Evolutionary conservation across 2,797 vertebrate genomes (phyloP).

Genomic region (Melanotaenia pygmaea): DNA sequence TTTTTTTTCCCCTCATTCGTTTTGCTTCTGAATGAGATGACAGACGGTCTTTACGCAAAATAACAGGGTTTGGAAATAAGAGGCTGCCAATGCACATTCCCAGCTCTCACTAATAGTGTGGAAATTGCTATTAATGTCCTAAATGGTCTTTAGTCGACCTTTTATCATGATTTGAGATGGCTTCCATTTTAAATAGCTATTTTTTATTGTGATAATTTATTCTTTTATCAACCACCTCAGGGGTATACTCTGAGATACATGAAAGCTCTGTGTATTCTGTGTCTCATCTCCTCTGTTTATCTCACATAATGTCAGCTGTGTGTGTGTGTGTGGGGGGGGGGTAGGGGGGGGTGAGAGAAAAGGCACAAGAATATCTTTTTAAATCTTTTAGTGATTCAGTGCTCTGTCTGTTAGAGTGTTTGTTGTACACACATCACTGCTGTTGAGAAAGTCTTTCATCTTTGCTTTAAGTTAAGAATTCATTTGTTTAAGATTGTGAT

Average conservation of each 20-base stretch:
- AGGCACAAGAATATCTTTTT: slow-evolving; percentile 41
- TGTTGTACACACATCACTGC: slow-evolving; percentile 4
- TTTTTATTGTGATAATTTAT: slow-evolving; percentile 89
- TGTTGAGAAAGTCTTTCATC: slow-evolving; percentile 17
- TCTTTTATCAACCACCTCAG: slow-evolving; percentile 85
- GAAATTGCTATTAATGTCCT: slow-evolving; percentile 97
- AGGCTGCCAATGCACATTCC: slow-evolving; percentile 92
- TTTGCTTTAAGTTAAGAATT: slow-evolving; percentile 27
- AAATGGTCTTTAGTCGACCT: slow-evolving; percentile 94
- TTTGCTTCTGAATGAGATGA: slow-evolving; percentile 89
- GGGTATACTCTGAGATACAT: slow-evolving; percentile 73
- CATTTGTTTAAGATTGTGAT: neutral
- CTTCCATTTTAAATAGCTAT: slow-evolving; percentile 87
- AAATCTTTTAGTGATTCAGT: slow-evolving; percentile 34
- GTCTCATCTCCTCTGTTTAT: slow-evolving; percentile 62
- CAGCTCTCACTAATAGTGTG: slow-evolving; percentile 91
- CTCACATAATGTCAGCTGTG: slow-evolving; percentile 53
- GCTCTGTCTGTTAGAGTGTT: slow-evolving; percentile 14
- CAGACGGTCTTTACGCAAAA: slow-evolving; percentile 94
- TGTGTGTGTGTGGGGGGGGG: neutral
- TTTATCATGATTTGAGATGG: slow-evolving; percentile 87
- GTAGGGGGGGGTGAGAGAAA: slow-evolving; percentile 34
- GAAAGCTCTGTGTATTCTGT: slow-evolving; percentile 66
- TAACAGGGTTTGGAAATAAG: slow-evolving; percentile 99
- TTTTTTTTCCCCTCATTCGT: slow-evolving; percentile 72